phyloP scores from a whole-genome alignment of 1,140 invertebrate species.

The Micrasema minimum region DNA sequence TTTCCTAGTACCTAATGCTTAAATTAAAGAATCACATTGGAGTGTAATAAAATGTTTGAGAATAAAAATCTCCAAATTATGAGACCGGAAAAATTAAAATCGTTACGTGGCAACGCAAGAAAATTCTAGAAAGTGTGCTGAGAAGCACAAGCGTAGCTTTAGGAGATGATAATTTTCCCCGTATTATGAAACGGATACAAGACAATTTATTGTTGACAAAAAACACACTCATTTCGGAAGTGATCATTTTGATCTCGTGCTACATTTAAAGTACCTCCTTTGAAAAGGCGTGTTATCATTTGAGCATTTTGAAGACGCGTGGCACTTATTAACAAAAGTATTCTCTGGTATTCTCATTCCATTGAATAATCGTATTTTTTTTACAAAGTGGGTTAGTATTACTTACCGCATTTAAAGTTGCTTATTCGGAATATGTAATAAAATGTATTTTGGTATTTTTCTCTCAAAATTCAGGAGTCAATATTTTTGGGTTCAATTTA shows the following conservation, averaged over 20 bases:
- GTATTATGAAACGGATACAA: too few species aligned
- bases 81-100: constrained; percentile 5
- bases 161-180: too few species aligned
- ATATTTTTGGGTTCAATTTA: constrained; percentile 21
- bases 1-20: constrained; percentile 2
- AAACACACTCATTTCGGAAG: too few species aligned
- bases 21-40: constrained; percentile 3
- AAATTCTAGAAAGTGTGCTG: neutral
- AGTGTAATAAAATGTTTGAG: neutral
- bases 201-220: too few species aligned
- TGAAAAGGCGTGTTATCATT: too few species aligned
- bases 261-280: too few species aligned
- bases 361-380: too few species aligned
- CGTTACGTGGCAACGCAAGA: neutral
- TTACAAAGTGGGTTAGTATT: too few species aligned
- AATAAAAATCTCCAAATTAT: constrained; percentile 2
- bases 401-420: neutral
- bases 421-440: neutral
- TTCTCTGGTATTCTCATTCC: too few species aligned
- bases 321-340: too few species aligned
- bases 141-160: neutral
- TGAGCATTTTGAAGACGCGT: too few species aligned
- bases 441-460: neutral
- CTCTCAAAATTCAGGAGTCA: constrained; percentile 5
- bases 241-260: too few species aligned